Percentiles rank a stretch among this genome's conserved stretches.
phyloP scores from a whole-genome alignment of 2,797 vertebrate species.

The Enteromius viviparus region DNA sequence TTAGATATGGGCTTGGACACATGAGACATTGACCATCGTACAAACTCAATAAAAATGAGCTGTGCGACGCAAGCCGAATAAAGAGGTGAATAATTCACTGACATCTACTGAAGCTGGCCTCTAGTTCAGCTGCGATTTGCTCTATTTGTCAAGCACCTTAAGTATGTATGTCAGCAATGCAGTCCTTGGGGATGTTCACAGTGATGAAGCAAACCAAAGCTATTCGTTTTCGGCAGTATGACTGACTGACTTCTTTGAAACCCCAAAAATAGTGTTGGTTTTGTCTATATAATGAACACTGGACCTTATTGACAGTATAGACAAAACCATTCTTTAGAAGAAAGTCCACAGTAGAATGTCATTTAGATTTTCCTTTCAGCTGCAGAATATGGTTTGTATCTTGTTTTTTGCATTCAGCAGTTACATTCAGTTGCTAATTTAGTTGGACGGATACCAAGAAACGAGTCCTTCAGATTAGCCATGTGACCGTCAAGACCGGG shows the following conservation, averaged over 20 bases:
- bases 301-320: not conserved
- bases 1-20: slow-evolving; percentile 34
- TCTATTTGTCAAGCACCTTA: not conserved
- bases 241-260: not conserved
- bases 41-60: slow-evolving; percentile 3
- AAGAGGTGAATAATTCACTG: slow-evolving; percentile 22
- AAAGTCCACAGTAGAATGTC: not conserved
- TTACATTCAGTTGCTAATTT: not conserved
- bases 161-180: not conserved
- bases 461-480: not conserved
- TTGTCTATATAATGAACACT: not conserved
- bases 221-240: not conserved
- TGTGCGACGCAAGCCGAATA: not conserved
- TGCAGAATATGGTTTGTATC: not conserved
- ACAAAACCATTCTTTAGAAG: not conserved
- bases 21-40: slow-evolving; percentile 17
- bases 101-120: not conserved
- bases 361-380: not conserved
- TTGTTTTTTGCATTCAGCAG: not conserved
- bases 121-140: not conserved
- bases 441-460: not conserved
- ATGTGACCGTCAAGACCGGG: not conserved
- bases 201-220: not conserved
- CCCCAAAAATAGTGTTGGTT: not conserved
- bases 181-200: not conserved